Conservation (phyloP, 2,113 vertebrate genomes). For the Rhabdomys dilectus region DNA sequence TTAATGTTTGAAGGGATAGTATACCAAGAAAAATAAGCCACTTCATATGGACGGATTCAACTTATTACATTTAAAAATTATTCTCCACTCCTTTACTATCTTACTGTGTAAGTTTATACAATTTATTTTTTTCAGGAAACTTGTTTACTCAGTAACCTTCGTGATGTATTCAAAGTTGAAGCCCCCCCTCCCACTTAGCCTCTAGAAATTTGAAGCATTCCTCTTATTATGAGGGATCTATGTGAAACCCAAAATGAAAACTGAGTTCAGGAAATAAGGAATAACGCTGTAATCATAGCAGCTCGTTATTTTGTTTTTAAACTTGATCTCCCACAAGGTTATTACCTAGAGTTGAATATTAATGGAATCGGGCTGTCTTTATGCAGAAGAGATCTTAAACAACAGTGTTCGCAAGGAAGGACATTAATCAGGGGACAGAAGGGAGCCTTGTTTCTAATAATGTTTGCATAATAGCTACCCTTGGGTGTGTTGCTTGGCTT, state of each 20-base stretch:
- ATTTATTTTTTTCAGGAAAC: neutral
- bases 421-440: constrained; percentile 75
- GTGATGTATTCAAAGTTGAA: neutral
- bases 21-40: neutral
- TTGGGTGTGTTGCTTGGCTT: constrained; percentile 63
- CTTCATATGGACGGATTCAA: neutral
- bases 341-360: constrained; percentile 68
- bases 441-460: constrained; percentile 58
- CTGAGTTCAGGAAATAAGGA: constrained; percentile 57
- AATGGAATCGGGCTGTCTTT: constrained; percentile 63
- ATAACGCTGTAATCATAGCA: constrained; percentile 64
- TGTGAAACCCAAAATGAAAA: constrained; percentile 8
- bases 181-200: neutral
- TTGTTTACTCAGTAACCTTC: neutral
- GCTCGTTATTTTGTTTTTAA: constrained; percentile 72
- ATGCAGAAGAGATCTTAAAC: constrained; percentile 65
- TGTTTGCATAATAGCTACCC: constrained; percentile 79
- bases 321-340: constrained; percentile 68
- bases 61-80: neutral
- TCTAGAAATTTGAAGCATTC: constrained; percentile 15
- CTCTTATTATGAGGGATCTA: neutral
- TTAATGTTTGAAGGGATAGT: neutral
- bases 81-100: neutral
- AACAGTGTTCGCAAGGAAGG: constrained; percentile 60
- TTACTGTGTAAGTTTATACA: neutral